Percentiles rank a stretch among this genome's conserved stretches.
Conservation (phyloP, 2,113 vertebrate genomes). For the Corythornis madagascariensis region DNA sequence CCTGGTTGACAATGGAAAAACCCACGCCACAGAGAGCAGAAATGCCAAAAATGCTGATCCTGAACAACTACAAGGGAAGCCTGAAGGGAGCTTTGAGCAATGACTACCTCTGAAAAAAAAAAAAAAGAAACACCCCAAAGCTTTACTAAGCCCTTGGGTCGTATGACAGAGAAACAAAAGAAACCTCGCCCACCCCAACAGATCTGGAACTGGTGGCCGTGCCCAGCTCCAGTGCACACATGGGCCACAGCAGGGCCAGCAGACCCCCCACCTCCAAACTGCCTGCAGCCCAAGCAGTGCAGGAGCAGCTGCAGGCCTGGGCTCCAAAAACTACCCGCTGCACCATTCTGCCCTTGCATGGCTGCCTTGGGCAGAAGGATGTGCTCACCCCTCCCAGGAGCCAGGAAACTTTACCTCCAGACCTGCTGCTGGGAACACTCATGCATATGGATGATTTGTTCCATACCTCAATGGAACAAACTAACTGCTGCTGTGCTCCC, state of each 20-base stretch:
- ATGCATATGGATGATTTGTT: background rate
- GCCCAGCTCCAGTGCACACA: background rate
- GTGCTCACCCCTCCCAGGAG: background rate
- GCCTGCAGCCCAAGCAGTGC: background rate
- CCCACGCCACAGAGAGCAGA: background rate
- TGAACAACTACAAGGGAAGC: background rate
- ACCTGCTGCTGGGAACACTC: background rate
- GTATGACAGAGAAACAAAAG: background rate
- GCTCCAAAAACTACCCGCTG: background rate
- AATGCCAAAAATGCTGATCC: background rate
- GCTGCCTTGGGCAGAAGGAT: background rate
- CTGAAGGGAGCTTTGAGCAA: background rate
- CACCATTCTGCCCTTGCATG: background rate
- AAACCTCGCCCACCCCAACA: background rate
- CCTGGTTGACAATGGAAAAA: background rate
- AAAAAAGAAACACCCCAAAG: background rate
- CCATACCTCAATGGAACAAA: background rate
- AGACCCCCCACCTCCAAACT: background rate
- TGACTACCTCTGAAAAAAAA: background rate
- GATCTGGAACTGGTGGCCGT: accelerated
- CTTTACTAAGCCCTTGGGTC: background rate
- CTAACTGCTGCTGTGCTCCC: background rate
- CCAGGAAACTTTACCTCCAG: background rate
- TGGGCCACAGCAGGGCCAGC: accelerated
- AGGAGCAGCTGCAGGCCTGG: background rate